These are phyloP conservation scores for Rousettus madagascariensis DNA, from an alignment of 2,797 vertebrate genomes.

Conservation along the genomic window DNA sequence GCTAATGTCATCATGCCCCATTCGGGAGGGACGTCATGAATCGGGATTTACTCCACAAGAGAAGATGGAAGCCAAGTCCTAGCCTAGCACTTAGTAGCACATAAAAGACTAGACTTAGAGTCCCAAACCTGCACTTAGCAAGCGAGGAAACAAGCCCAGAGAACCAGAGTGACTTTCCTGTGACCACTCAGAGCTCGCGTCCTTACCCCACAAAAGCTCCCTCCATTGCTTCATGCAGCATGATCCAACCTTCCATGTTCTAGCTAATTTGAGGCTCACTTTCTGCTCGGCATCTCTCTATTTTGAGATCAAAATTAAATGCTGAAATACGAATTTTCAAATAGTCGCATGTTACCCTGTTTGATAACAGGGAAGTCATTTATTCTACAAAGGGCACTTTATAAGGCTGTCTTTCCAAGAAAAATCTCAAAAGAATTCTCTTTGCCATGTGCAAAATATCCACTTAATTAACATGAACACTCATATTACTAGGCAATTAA, in stretches of 20 bases:
- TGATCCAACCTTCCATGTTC: not conserved
- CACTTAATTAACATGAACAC: conserved; percentile 64
- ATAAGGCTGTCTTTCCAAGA: conserved; percentile 55
- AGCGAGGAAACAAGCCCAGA: not conserved
- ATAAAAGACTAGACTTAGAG: not conserved
- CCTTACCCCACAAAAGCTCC: not conserved
- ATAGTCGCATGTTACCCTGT: not conserved
- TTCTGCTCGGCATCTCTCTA: not conserved
- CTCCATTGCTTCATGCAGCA: fast-evolving
- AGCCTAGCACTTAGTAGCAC: not conserved
- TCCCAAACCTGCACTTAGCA: not conserved
- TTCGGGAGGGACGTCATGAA: not conserved
- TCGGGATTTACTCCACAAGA: not conserved
- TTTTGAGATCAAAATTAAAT: conserved; percentile 33
- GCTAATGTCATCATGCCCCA: not conserved
- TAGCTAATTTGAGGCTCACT: not conserved
- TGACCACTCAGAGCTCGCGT: too few relatives aligned
- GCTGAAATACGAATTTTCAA: not conserved
- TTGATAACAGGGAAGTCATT: conserved; percentile 50
- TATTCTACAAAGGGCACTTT: conserved; percentile 38
- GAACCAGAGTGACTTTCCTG: not conserved
- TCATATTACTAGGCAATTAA: conserved; percentile 68
- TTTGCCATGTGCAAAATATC: conserved; percentile 68
- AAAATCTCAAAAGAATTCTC: conserved; percentile 51
- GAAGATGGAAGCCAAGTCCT: not conserved